Percentiles rank a stretch among this genome's conserved stretches.
Evolutionary conservation across 2,888 invertebrate species (phyloP).

Genomic region (Polia nebulosa): DNA sequence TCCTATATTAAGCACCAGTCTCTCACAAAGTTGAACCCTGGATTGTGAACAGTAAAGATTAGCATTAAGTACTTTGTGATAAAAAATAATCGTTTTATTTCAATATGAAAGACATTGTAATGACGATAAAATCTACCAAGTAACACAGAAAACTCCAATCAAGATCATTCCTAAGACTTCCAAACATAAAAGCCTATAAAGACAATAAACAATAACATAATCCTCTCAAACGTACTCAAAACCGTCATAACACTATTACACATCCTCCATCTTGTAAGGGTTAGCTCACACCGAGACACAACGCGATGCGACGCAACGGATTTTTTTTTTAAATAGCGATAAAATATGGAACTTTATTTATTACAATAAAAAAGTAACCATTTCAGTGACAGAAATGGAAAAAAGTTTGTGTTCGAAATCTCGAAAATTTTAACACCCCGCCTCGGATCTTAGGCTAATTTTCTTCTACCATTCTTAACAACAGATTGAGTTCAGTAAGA

Average conservation of each 20-base stretch:
- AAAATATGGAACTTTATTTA: neutral
- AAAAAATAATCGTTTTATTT: too few relatives aligned
- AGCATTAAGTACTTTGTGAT: too few relatives aligned
- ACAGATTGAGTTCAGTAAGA: too few relatives aligned
- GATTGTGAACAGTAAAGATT: too few relatives aligned
- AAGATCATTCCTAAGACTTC: neutral
- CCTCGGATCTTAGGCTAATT: too few relatives aligned
- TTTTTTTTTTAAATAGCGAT: neutral
- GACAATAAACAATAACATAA: conserved; percentile 37
- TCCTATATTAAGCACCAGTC: too few relatives aligned
- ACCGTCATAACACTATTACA: conserved; percentile 40
- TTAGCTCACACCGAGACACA: conserved; percentile 36
- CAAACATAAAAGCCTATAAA: conserved; percentile 10
- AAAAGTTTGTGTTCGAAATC: too few relatives aligned
- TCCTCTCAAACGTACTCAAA: conserved; percentile 19
- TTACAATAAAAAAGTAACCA: too few relatives aligned
- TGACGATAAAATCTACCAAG: neutral
- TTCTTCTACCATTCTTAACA: too few relatives aligned
- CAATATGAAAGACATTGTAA: neutral
- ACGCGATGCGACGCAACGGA: conserved; percentile 14
- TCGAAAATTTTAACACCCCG: too few relatives aligned
- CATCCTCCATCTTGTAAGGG: conserved; percentile 44
- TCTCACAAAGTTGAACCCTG: too few relatives aligned
- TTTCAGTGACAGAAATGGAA: too few relatives aligned
- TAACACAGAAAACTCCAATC: neutral